Conservation (phyloP, 1,140 invertebrate species). For the Sycophila sp. region DNA sequence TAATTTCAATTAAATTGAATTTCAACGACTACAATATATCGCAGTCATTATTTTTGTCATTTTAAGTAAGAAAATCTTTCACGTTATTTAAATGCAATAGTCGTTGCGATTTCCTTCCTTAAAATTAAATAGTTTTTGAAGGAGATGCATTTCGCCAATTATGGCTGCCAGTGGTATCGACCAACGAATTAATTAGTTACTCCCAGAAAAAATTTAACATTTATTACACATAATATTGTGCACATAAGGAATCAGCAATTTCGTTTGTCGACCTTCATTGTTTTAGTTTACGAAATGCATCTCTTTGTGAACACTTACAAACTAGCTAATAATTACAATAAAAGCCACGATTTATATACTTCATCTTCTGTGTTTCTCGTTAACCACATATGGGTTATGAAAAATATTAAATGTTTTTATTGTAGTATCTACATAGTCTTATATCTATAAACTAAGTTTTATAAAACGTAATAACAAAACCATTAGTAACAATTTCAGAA, state of each 20-base stretch:
- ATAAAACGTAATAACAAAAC: no score
- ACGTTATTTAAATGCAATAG: no score
- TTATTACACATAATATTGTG: slow-evolving; percentile 19
- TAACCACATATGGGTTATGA: slow-evolving; percentile 11
- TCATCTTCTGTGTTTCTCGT: background rate
- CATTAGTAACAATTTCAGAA: no score
- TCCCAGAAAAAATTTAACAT: slow-evolving; percentile 18
- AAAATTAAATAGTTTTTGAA: no score
- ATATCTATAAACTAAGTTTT: background rate
- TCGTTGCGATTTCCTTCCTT: no score
- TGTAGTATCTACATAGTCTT: slow-evolving; percentile 9
- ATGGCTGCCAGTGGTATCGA: slow-evolving; percentile 31
- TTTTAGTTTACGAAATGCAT: slow-evolving; percentile 36
- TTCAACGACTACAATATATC: background rate
- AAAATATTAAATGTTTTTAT: slow-evolving; percentile 16
- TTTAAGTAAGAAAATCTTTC: no score
- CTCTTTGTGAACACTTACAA: slow-evolving; percentile 18
- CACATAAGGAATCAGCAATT: slow-evolving; percentile 20
- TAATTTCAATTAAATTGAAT: slow-evolving; percentile 4
- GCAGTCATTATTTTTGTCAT: slow-evolving; percentile 4
- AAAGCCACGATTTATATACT: slow-evolving; percentile 13
- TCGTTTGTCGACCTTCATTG: slow-evolving; percentile 23
- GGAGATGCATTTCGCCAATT: slow-evolving; percentile 37
- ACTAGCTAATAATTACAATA: slow-evolving; percentile 21
- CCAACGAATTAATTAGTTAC: slow-evolving; percentile 16